Evolutionary conservation across 2,888 invertebrate genomes (phyloP).

Genomic region (Aleiodes leptofemur): DNA sequence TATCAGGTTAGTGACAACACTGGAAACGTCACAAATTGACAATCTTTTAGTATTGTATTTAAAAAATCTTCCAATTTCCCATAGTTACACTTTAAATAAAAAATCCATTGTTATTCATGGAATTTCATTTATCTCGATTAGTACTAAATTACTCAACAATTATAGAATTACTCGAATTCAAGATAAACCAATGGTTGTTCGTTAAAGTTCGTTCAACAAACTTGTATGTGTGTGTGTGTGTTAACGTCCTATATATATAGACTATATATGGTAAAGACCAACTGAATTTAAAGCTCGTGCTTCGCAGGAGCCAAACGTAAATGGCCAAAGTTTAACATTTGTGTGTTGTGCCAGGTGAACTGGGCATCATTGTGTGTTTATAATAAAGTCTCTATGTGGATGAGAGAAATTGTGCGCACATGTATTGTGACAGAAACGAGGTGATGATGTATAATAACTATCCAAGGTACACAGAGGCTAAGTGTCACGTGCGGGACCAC

Average conservation of each 20-base stretch:
- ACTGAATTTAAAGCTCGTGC: too few relatives aligned
- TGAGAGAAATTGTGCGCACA: not conserved
- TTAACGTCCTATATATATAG: too few relatives aligned
- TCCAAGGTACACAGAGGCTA: constrained; percentile 26
- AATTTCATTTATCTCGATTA: constrained; percentile 29
- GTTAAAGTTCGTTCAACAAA: too few relatives aligned
- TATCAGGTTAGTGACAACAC: too few relatives aligned
- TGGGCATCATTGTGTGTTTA: not conserved
- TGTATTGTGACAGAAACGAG: constrained; percentile 40
- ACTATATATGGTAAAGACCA: too few relatives aligned
- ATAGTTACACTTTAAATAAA: too few relatives aligned
- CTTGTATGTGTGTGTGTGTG: too few relatives aligned
- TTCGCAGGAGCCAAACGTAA: not conserved
- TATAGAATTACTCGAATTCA: not conserved
- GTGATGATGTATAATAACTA: constrained; percentile 44
- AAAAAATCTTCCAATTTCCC: too few relatives aligned
- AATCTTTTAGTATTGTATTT: too few relatives aligned
- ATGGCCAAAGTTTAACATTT: constrained; percentile 29
- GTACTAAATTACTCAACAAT: constrained; percentile 14
- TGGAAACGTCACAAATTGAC: too few relatives aligned
- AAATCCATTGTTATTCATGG: constrained; percentile 15
- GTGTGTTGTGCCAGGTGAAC: constrained; percentile 36
- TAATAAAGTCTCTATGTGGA: not conserved
- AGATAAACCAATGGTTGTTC: too few relatives aligned
- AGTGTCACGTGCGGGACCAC: constrained; percentile 39